phyloP scores from a whole-genome alignment of 2,797 vertebrate genomes.

The Ammospiza maritima region DNA sequence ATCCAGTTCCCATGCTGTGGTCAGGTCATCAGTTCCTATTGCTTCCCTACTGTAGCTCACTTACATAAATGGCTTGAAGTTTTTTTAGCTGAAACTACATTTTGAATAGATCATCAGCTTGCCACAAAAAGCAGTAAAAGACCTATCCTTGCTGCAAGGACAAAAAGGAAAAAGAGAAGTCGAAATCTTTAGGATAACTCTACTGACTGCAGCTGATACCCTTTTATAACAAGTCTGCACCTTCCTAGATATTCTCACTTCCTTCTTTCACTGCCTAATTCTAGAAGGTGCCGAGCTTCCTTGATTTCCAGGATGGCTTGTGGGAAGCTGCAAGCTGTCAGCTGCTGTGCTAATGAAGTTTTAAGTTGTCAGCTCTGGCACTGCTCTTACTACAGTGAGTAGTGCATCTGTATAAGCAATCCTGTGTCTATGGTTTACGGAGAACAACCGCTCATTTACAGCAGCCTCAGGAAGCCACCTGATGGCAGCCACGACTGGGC shows the following conservation, averaged over 20 bases:
- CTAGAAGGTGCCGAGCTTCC: not conserved
- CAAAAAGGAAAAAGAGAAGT: constrained; percentile 35
- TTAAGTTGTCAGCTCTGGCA: constrained; percentile 40
- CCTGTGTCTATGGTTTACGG: not conserved
- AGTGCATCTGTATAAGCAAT: constrained; percentile 20
- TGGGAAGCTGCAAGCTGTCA: constrained; percentile 64
- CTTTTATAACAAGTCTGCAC: constrained; percentile 46
- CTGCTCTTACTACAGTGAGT: constrained; percentile 45
- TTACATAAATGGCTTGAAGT: constrained; percentile 27
- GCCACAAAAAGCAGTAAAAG: constrained; percentile 44
- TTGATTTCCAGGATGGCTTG: constrained; percentile 43
- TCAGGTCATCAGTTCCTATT: constrained; percentile 35
- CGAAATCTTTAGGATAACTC: constrained; percentile 45
- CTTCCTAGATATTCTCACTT: constrained; percentile 46
- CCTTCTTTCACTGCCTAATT: not conserved
- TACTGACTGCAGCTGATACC: not conserved
- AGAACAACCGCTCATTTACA: not conserved
- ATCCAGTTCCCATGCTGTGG: constrained; percentile 31
- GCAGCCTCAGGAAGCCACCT: not conserved
- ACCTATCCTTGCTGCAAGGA: constrained; percentile 21
- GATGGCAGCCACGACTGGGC: not conserved
- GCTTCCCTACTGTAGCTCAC: constrained; percentile 46
- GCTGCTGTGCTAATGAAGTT: constrained; percentile 54
- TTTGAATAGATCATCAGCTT: constrained; percentile 54
- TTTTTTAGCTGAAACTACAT: constrained; percentile 47